A percentile compares a stretch with the other conserved stretches of the same genome.
Evolutionary conservation across 2,113 vertebrate species (phyloP).

Genomic region (Elaphurus davidianus): DNA sequence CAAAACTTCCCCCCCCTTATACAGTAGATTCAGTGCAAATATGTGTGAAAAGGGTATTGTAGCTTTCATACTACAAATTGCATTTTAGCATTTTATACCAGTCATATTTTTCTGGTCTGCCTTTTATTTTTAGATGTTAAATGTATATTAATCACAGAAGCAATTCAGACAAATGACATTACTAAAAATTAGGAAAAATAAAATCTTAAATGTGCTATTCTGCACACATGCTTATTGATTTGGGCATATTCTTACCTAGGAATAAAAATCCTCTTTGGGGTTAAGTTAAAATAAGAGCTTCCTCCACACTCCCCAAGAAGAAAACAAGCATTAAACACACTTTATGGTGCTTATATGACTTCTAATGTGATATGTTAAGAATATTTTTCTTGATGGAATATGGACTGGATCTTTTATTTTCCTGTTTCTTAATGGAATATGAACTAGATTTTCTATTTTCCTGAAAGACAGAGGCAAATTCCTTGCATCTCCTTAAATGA

Average conservation of each 20-base stretch:
- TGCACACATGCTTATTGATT: not conserved
- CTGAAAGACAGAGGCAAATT: not conserved
- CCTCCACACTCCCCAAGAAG: not conserved
- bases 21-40: conserved; percentile 27
- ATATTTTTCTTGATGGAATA: not conserved
- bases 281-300: not conserved
- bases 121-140: not conserved
- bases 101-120: not conserved
- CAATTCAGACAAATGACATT: conserved; percentile 14
- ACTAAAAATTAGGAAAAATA: conserved; percentile 8
- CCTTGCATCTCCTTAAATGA: not conserved
- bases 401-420: not conserved
- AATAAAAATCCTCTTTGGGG: not conserved
- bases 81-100: not conserved
- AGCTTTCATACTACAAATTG: not conserved
- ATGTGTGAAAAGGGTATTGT: not conserved
- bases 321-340: not conserved
- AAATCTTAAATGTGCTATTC: not conserved
- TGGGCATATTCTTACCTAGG: not conserved
- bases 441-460: not conserved
- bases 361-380: not conserved
- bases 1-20: conserved; percentile 28
- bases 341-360: not conserved
- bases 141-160: not conserved
- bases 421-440: not conserved